phyloP scores from a whole-genome alignment of 1,140 invertebrate genomes.

The Drosophila athabasca region DNA sequence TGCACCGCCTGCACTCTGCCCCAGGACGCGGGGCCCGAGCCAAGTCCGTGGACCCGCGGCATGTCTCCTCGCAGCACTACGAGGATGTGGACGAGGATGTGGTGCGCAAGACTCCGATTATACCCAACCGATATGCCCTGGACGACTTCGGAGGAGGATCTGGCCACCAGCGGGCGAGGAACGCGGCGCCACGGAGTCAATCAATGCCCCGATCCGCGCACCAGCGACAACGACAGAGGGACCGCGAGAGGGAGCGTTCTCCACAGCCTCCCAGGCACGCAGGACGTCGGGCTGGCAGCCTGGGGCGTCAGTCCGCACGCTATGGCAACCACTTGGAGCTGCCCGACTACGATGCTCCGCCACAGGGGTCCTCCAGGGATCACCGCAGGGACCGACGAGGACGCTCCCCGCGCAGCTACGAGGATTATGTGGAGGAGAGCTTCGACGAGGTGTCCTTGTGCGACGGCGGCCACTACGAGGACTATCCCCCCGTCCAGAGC shows the following conservation, averaged over 20 bases:
- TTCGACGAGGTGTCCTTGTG: constrained; percentile 61
- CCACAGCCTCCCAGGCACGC: constrained; percentile 44
- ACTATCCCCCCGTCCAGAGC: constrained; percentile 55
- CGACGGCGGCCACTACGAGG: constrained; percentile 67
- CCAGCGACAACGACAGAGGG: constrained; percentile 59
- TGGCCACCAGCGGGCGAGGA: constrained; percentile 31
- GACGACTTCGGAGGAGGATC: constrained; percentile 85
- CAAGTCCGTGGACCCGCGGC: constrained; percentile 80
- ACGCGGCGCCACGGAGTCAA: constrained; percentile 63
- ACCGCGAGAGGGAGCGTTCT: constrained; percentile 49
- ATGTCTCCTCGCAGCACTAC: constrained; percentile 59
- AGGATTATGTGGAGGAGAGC: constrained; percentile 75
- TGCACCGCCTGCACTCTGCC: constrained; percentile 69
- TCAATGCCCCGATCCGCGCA: constrained; percentile 79
- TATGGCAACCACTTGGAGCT: constrained; percentile 75
- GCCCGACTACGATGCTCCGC: constrained; percentile 65
- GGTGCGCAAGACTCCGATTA: constrained; percentile 86
- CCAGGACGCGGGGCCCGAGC: constrained; percentile 63
- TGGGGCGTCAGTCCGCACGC: constrained; percentile 65
- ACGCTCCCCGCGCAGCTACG: constrained; percentile 56
- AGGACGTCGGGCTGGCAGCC: constrained; percentile 53
- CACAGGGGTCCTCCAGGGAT: constrained; percentile 9
- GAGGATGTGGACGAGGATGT: constrained; percentile 82
- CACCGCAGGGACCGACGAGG: constrained; percentile 57
- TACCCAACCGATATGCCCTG: constrained; percentile 89